Base-by-base conservation (phyloP, 23 tunicate genomes). In the Styela clava region DNA sequence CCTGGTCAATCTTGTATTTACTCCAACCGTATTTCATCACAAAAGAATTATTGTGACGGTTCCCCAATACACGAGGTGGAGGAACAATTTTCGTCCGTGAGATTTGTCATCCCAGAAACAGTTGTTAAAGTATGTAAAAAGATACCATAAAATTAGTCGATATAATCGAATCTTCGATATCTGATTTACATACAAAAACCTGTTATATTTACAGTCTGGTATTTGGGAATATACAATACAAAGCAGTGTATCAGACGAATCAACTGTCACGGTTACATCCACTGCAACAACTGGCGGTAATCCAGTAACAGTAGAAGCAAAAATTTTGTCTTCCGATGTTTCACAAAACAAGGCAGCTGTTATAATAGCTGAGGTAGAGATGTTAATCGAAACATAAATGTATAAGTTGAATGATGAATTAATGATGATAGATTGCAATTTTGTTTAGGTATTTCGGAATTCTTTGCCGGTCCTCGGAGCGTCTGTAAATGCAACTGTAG, bases 401-500 rank as follows among this genome's bases (percentile, higher is more conserved):
- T n/a, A n/a, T n/a, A n/a, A n/a, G n/a, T n/a, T n/a, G n/a, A n/a
- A n/a, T n/a, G n/a, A n/a, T n/a, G n/a, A n/a, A n/a, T n/a, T n/a
- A n/a, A n/a, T n/a, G n/a, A n/a, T n/a, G n/a, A n/a, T n/a, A n/a
- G n/a, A n/a, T n/a, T n/a, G n/a, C n/a, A n/a, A n/a, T n/a, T n/a
- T n/a, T n/a, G n/a, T n/a, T n/a, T n/a, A n/a, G n/a, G n/a, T n/a
- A n/a, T n/a, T n/a, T n/a, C n/a, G n/a, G n/a, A n/a, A n/a, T n/a
- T n/a, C n/a, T n/a, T n/a, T n/a, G n/a, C n/a, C n/a, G n/a, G n/a
- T n/a, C n/a, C n/a, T n/a, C n/a, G n/a, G n/a, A 30, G 87, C 82
- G 2, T 26, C 76, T 7, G 87, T 84, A 1, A 24, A 74, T n/a
- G 87, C 87, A 1, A 84, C 31, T 1, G 35, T 84, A 2, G 74